phyloP scores from a whole-genome alignment of 2,113 vertebrate genomes.

The Bucco capensis region DNA sequence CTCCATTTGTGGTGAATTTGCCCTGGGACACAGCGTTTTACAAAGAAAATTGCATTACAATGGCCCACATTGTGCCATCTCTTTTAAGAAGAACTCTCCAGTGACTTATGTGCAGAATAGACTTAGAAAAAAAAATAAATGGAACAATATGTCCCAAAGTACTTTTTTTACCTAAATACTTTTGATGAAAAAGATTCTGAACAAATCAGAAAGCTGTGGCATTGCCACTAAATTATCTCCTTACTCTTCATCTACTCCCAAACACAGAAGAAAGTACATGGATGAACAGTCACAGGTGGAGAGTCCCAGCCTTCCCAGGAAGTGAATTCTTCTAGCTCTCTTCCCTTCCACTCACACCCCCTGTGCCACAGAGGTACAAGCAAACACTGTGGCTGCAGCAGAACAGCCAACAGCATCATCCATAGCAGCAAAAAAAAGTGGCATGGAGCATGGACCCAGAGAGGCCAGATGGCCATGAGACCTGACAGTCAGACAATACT shows the following conservation, averaged over 20 bases:
- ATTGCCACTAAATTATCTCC: background rate
- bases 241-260: background rate
- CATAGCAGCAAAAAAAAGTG: background rate
- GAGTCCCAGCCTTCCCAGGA: background rate
- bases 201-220: background rate
- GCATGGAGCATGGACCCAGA: background rate
- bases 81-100: slow-evolving; percentile 34
- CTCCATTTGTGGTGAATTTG: slow-evolving; percentile 46
- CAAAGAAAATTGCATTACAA: slow-evolving; percentile 51
- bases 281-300: fast-evolving
- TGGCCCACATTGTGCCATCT: slow-evolving; percentile 28
- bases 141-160: slow-evolving; percentile 27
- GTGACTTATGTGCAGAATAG: background rate
- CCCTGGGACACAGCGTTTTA: slow-evolving; percentile 49
- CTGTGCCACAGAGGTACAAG: background rate
- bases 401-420: background rate
- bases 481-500: background rate
- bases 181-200: background rate
- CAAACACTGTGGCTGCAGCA: background rate
- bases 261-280: background rate
- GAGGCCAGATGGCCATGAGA: background rate
- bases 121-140: slow-evolving; percentile 18
- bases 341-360: background rate
- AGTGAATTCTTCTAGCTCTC: fast-evolving
- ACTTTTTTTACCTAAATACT: slow-evolving; percentile 21